phyloP scores from a whole-genome alignment of 2,113 vertebrate species.

The Dascyllus trimaculatus region DNA sequence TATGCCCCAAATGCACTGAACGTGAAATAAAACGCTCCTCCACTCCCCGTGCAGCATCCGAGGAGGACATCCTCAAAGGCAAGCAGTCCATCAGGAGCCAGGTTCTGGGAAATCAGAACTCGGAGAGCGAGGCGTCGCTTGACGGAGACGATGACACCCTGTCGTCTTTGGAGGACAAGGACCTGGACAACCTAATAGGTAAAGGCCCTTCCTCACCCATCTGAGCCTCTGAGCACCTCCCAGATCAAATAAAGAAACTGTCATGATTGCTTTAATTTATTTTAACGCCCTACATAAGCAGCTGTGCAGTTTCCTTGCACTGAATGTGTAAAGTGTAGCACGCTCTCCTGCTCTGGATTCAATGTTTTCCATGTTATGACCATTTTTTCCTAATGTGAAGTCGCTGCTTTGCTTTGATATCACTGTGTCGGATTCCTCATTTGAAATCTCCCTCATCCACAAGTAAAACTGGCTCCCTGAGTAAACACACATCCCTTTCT shows the following conservation, averaged over 20 bases:
- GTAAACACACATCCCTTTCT: not conserved
- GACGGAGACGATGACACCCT: slow-evolving; percentile 96
- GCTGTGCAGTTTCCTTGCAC: not conserved
- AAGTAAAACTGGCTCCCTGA: slow-evolving; percentile 9
- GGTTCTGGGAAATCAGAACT: slow-evolving; percentile 93
- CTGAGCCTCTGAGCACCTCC: not conserved
- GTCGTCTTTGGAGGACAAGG: slow-evolving; percentile 97
- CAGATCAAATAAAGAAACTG: slow-evolving; percentile 12
- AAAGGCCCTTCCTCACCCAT: slow-evolving; percentile 62
- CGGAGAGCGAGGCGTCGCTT: slow-evolving; percentile 90
- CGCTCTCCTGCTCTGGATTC: too few species aligned
- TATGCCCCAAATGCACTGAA: not conserved
- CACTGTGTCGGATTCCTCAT: not conserved
- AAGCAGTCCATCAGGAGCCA: slow-evolving; percentile 95
- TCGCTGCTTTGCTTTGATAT: slow-evolving; percentile 14
- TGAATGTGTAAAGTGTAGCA: not conserved
- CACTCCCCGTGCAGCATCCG: slow-evolving; percentile 85
- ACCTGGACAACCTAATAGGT: slow-evolving; percentile 96
- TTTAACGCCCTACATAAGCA: not conserved
- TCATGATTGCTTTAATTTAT: not conserved
- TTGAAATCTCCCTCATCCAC: not conserved
- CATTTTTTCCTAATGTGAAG: not conserved
- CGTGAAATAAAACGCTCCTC: slow-evolving; percentile 23
- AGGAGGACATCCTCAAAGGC: slow-evolving; percentile 95
- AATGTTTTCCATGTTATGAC: not conserved